Conservation (phyloP, 92 coral and sea anemone genomes). For the Phenganax stokvisi region DNA sequence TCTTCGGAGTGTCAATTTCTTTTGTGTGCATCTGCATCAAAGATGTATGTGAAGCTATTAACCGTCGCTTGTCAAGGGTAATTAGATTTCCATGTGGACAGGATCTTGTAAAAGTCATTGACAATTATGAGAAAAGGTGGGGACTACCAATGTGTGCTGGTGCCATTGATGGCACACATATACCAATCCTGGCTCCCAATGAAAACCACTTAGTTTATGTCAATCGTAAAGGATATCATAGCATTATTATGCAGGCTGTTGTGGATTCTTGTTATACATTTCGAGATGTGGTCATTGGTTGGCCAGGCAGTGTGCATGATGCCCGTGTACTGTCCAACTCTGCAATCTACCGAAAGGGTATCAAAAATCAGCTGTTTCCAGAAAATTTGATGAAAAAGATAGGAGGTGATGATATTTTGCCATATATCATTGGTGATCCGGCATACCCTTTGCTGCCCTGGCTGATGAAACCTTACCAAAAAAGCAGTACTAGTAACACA, state of each 20-base stretch:
- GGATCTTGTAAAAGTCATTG: not conserved
- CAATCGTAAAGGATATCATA: conserved; percentile 41
- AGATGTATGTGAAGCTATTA: conserved; percentile 43
- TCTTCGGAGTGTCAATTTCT: too few relatives aligned
- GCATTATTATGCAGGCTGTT: not conserved
- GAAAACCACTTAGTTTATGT: conserved; percentile 37
- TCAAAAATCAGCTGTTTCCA: not conserved
- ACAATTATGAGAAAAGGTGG: conserved; percentile 16
- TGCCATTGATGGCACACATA: conserved; percentile 46
- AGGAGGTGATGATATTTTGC: not conserved
- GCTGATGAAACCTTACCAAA: conserved; percentile 56
- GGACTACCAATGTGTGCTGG: conserved; percentile 46
- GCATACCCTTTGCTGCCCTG: conserved; percentile 55
- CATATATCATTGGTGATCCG: conserved; percentile 28
- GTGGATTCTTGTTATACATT: too few relatives aligned
- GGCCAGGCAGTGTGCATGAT: conserved; percentile 18
- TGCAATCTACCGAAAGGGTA: not conserved
- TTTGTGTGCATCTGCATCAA: too few relatives aligned
- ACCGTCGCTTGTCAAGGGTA: conserved; percentile 13
- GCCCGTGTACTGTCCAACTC: not conserved
- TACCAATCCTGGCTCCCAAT: conserved; percentile 41
- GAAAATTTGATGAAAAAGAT: not conserved
- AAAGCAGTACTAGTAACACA: conserved; percentile 6
- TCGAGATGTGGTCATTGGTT: not conserved
- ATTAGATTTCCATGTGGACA: conserved; percentile 22